Percentiles rank a stretch among this genome's conserved stretches.
Evolutionary conservation across 2,888 invertebrate species (phyloP).

Genomic region (Caenorhabditis drosophilae): DNA sequence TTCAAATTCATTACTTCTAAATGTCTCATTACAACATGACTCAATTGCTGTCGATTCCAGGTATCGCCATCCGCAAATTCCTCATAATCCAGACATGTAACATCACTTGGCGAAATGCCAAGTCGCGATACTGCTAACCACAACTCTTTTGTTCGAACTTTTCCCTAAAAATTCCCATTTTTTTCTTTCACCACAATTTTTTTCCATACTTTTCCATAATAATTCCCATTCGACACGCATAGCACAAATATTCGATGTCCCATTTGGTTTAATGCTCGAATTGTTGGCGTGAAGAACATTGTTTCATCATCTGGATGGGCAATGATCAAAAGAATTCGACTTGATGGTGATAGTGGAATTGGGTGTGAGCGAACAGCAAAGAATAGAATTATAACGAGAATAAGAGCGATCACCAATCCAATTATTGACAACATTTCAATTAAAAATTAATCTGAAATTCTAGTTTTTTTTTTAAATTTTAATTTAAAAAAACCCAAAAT

Average conservation of each 20-base stretch:
- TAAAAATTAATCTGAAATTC: not conserved
- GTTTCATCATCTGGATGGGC: constrained; percentile 99
- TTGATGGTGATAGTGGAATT: constrained; percentile 16
- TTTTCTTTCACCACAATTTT: constrained; percentile 1
- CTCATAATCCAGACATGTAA: constrained; percentile 75
- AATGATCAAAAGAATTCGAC: constrained; percentile 78
- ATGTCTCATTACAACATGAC: constrained; percentile 42
- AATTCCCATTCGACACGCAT: constrained; percentile 50
- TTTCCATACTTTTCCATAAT: constrained; percentile 39
- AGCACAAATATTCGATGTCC: constrained; percentile 48
- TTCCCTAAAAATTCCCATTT: constrained; percentile 71
- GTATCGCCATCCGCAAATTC: constrained; percentile 80
- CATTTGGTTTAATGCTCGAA: constrained; percentile 32
- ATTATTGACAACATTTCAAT: constrained; percentile 33
- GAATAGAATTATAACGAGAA: constrained; percentile 43
- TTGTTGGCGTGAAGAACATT: constrained; percentile 92
- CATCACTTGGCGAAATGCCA: constrained; percentile 81
- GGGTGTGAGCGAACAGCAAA: constrained; percentile 41
- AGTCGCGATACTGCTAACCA: constrained; percentile 81
- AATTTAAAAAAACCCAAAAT: too few species aligned
- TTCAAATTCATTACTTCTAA: constrained; percentile 26
- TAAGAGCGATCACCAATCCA: constrained; percentile 17
- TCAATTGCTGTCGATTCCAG: constrained; percentile 39
- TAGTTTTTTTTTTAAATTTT: too few species aligned
- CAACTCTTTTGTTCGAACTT: constrained; percentile 79